Percentiles rank a stretch among this genome's conserved stretches.
These are phyloP conservation scores for Palaemon carinicauda DNA, from an alignment of 1,140 invertebrate species.

Conservation along the genomic window DNA sequence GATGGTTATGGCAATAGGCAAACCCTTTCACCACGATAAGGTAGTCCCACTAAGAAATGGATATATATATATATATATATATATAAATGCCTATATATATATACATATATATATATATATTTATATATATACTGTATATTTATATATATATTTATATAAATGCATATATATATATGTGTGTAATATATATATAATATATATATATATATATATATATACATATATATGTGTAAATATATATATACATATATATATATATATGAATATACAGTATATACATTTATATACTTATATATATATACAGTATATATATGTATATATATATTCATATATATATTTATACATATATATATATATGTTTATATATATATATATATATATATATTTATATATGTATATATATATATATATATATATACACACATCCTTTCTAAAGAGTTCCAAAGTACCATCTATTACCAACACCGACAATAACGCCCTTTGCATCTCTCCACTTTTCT, in stretches of 20 bases:
- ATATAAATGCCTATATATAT: too few species aligned
- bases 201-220: not conserved
- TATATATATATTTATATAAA: too few species aligned
- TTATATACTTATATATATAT: not conserved
- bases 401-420: not conserved
- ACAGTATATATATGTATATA: not conserved
- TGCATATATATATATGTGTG: too few species aligned
- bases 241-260: not conserved
- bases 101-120: too few species aligned
- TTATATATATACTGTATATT: too few species aligned
- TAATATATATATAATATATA: too few species aligned
- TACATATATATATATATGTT: not conserved
- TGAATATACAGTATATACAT: not conserved
- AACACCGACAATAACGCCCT: not conserved
- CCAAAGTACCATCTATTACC: not conserved
- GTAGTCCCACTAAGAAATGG: too few species aligned
- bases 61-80: too few species aligned
- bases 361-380: not conserved
- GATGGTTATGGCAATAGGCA: too few species aligned
- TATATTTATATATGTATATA: not conserved
- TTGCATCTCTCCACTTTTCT: too few species aligned
- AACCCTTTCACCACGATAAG: too few species aligned
- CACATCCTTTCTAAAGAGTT: not conserved
- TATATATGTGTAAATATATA: not conserved
- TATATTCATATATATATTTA: not conserved